Evolutionary conservation across 2,888 invertebrate genomes (phyloP), one percentile per base, ranked within the genome.

Genomic region (Athrips mouffetella): DNA sequence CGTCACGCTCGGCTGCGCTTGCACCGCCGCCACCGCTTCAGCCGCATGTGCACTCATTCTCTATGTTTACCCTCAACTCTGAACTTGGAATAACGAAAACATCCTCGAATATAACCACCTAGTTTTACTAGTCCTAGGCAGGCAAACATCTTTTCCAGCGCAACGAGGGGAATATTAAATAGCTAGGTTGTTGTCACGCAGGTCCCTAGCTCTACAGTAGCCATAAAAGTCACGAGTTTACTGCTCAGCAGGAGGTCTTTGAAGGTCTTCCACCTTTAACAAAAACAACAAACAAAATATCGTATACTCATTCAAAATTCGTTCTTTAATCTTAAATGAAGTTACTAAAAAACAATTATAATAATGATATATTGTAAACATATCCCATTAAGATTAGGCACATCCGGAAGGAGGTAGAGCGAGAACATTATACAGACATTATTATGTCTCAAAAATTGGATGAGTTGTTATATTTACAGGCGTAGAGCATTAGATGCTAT

Each of bases 1-100:
- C 56, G 56, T 59, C 65, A 72, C 74, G 77, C 64, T 67, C 67
- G 64, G 72, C 63, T 76, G 68, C 60, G 59, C 62, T 63, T 55
- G 53, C 57, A 48, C 39, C 45, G 35, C 45, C 27, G 15, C 42
- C 29, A 44, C 44, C 31, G 45, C 20, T 44, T 51, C 52, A 54
- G 67, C 58, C 63, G 65, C 65, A 67, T 68, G 54, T 65, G 59
- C 56, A 65, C 60, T 64, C 62, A 58, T 60, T 59, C 60, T 35
- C 49, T 54, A 54, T 62, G 54, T 55, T 57, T 54, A 53, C 52
- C 54, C 54, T 42, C 46, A 45, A 42, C 31, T 49, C 23, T 40
- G 40, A 49, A 31, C 39, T 49, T 21, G 20, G 42, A 20, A 30
- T 33, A 37, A 46, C 39, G 42, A 33, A 49, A 50, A 46, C 41